Evolutionary conservation across 2,113 vertebrate species (phyloP).

Genomic region (Cyprinodon tularosa): DNA sequence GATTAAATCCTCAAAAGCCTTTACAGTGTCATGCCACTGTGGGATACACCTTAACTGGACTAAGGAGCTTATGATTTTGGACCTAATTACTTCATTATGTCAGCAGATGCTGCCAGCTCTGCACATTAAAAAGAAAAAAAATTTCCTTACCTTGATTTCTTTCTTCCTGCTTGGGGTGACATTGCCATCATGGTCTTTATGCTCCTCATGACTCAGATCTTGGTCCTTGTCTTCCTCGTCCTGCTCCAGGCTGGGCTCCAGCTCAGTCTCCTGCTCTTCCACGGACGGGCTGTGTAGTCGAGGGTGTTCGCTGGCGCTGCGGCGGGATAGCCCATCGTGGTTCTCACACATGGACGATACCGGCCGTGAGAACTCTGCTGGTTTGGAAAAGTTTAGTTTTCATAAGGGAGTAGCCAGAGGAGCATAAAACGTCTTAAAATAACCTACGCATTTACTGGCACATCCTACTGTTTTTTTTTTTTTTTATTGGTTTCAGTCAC

Average conservation of each 20-base stretch:
- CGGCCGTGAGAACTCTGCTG: slow-evolving; percentile 90
- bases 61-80: slow-evolving; percentile 17
- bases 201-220: slow-evolving; percentile 72
- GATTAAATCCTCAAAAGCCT: slow-evolving; percentile 48
- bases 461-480: neutral
- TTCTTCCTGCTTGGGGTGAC: slow-evolving; percentile 92
- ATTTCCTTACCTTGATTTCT: slow-evolving; percentile 87
- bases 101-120: neutral
- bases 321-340: slow-evolving; percentile 81
- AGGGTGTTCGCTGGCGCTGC: slow-evolving; percentile 66
- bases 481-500: too few relatives aligned
- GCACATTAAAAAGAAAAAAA: neutral
- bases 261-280: slow-evolving; percentile 75
- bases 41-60: slow-evolving; percentile 22
- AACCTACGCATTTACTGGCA: too few relatives aligned
- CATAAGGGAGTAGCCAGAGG: neutral
- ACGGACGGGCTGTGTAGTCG: slow-evolving; percentile 69
- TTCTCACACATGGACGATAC: slow-evolving; percentile 90
- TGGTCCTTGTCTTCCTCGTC: slow-evolving; percentile 77
- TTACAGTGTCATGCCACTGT: slow-evolving; percentile 4
- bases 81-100: slow-evolving; percentile 12
- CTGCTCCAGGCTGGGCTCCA: slow-evolving; percentile 77
- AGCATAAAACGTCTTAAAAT: neutral
- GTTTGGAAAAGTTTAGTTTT: slow-evolving; percentile 16
- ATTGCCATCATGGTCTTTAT: slow-evolving; percentile 47